These are phyloP conservation scores for Rhabdomys dilectus DNA, from an alignment of 2,113 vertebrate species.

Conservation along the genomic window DNA sequence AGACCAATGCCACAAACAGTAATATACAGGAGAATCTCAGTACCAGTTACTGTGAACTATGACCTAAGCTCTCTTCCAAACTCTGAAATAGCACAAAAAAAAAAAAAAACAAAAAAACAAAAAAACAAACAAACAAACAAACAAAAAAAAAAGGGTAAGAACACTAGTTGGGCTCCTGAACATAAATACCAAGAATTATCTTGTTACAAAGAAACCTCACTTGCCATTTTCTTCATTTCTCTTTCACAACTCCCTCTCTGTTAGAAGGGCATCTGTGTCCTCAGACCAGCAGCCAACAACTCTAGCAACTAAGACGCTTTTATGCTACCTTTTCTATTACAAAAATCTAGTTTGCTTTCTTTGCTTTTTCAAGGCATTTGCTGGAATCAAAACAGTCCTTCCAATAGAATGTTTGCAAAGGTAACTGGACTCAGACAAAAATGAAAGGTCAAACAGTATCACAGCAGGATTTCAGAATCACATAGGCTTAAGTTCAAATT, in stretches of 20 bases:
- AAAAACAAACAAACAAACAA: too few species aligned
- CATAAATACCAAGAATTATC: neutral
- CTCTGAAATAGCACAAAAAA: neutral
- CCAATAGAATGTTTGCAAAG: slow-evolving; percentile 42
- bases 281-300: neutral
- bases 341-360: slow-evolving; percentile 60
- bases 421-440: slow-evolving; percentile 39
- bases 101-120: neutral
- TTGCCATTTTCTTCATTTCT: slow-evolving; percentile 30
- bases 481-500: slow-evolving; percentile 47
- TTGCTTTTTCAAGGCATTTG: slow-evolving; percentile 60
- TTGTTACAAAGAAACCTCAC: neutral
- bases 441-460: slow-evolving; percentile 36
- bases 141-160: neutral
- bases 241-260: slow-evolving; percentile 51
- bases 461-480: slow-evolving; percentile 35
- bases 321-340: slow-evolving; percentile 30
- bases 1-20: neutral
- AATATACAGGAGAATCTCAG: neutral
- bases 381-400: slow-evolving; percentile 22
- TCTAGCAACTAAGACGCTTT: neutral
- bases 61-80: slow-evolving; percentile 18
- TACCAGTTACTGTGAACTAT: slow-evolving; percentile 1
- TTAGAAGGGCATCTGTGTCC: slow-evolving; percentile 31
- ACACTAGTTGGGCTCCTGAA: slow-evolving; percentile 11